These are phyloP conservation scores for Zosterops lateralis DNA, from an alignment of 2,113 vertebrate species.

Conservation along the genomic window DNA sequence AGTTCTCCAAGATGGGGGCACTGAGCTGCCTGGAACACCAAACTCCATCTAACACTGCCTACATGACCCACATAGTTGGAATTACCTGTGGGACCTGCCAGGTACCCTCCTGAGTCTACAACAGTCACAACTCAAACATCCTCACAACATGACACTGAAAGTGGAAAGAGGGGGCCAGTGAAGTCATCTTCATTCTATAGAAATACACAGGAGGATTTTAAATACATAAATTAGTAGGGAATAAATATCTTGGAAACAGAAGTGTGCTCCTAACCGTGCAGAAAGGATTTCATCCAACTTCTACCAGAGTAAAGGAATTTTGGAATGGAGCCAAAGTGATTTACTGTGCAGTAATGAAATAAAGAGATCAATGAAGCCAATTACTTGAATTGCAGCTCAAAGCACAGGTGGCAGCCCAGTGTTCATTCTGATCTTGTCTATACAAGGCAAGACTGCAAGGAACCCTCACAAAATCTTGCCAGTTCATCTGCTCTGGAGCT, in stretches of 20 bases:
- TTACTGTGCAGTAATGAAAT: not conserved
- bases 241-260: not conserved
- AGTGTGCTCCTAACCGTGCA: not conserved
- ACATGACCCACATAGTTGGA: not conserved
- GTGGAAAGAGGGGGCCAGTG: not conserved
- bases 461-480: not conserved
- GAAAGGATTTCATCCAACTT: not conserved
- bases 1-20: not conserved
- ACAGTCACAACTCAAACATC: not conserved
- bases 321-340: not conserved
- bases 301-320: not conserved
- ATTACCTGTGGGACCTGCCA: not conserved
- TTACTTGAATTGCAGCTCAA: not conserved
- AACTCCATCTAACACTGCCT: not conserved
- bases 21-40: not conserved
- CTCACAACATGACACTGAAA: not conserved
- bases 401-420: not conserved
- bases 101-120: not conserved
- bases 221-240: not conserved
- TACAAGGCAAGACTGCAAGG: not conserved
- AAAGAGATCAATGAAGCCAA: not conserved
- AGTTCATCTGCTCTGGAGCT: not conserved
- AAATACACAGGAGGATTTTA: not conserved
- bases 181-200: not conserved
- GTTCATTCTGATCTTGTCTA: not conserved